Percentiles rank a stretch among this genome's conserved stretches.
These are phyloP conservation scores for Hafferia zeledoni DNA, from an alignment of 2,797 vertebrate genomes.

Conservation along the genomic window DNA sequence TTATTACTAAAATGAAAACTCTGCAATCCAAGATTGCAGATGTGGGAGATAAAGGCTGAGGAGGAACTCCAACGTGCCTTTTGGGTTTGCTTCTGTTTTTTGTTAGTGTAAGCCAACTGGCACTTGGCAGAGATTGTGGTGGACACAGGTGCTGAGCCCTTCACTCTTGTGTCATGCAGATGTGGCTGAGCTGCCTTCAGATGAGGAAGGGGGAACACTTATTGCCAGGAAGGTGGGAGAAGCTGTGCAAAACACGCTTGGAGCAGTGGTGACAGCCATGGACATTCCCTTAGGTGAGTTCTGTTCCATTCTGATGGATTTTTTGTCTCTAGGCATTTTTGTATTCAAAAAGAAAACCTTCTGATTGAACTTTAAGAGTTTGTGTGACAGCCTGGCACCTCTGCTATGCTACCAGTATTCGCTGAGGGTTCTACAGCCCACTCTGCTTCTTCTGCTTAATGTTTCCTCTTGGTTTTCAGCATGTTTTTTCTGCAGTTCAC, in stretches of 20 bases:
- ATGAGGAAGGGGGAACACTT: conserved; percentile 93
- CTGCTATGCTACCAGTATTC: neutral
- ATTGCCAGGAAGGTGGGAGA: conserved; percentile 97
- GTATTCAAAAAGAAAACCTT: neutral
- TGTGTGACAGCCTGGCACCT: neutral
- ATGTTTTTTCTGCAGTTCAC: neutral
- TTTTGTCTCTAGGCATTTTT: neutral
- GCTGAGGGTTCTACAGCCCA: neutral
- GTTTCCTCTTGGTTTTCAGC: conserved; percentile 9
- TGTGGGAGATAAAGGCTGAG: neutral
- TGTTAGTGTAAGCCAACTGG: neutral
- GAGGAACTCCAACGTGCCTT: neutral
- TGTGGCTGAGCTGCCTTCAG: conserved; percentile 78
- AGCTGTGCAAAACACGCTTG: conserved; percentile 95
- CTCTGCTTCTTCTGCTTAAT: neutral
- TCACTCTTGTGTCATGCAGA: conserved; percentile 58
- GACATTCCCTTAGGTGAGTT: conserved; percentile 95
- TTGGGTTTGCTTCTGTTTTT: conserved; percentile 9
- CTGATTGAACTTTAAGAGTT: neutral
- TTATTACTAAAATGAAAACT: neutral
- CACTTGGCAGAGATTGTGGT: neutral
- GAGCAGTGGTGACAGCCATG: conserved; percentile 95
- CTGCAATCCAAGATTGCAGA: neutral
- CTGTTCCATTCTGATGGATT: neutral
- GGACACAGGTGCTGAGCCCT: neutral